phyloP scores from a whole-genome alignment of 2,113 vertebrate species.

The Albula glossodonta region DNA sequence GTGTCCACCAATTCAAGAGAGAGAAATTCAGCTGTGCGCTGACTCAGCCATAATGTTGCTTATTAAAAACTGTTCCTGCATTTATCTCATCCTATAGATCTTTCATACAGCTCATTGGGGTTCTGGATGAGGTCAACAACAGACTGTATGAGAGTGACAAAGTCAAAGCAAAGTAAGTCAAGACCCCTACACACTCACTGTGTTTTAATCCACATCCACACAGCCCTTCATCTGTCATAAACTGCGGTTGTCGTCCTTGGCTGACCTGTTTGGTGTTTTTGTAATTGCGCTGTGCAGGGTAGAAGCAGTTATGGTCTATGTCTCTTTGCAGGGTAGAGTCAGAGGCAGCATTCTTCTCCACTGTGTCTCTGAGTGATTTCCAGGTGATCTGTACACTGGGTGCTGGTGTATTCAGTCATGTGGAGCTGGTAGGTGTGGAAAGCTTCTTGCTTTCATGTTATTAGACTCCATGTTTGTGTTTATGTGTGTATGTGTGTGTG shows the following conservation, averaged over 20 bases:
- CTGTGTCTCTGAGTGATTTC: constrained; percentile 56
- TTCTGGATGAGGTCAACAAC: constrained; percentile 58
- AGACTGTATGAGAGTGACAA: constrained; percentile 57
- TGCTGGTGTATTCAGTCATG: constrained; percentile 69
- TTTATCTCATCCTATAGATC: constrained; percentile 44
- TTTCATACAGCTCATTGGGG: constrained; percentile 70
- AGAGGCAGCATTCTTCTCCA: constrained; percentile 62
- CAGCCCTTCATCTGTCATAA: not conserved
- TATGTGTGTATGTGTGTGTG: no score
- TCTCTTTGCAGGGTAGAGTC: constrained; percentile 48
- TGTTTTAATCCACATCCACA: not conserved
- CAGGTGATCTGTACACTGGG: constrained; percentile 64
- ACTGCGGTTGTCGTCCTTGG: no score
- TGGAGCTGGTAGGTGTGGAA: constrained; percentile 62
- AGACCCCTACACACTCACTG: no score
- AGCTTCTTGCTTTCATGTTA: no score
- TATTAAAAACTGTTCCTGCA: not conserved
- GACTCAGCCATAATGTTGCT: no score
- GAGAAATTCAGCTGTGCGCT: no score
- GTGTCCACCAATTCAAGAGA: no score
- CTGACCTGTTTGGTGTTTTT: not conserved
- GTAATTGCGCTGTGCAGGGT: no score
- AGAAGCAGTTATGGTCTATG: no score
- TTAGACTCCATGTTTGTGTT: no score
- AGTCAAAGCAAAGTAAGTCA: constrained; percentile 60